Evolutionary conservation across 2,113 vertebrate species (phyloP), one percentile per base, ranked within the genome.

Genomic region (Elephantulus edwardii): DNA sequence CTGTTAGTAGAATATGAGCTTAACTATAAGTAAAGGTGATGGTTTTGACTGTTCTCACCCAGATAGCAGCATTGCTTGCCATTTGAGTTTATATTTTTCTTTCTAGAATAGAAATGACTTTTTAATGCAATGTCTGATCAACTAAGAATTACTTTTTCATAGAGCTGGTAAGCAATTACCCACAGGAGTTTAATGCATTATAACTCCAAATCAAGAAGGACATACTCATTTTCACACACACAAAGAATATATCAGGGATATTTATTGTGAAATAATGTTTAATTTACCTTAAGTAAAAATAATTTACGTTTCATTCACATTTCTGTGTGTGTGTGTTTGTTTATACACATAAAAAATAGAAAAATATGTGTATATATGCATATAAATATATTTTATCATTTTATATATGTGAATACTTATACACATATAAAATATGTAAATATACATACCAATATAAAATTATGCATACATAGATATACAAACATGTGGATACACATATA

Each of bases 131-230:
- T 56, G 80, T 88, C 50, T 86, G 80, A 83, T 83, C 44, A 38
- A 17, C 52, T 88, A 8, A 90, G 83, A 92, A 93, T 8, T 48
- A 83, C 10, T 86, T 30, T 86, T 91, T 93, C 62, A 88, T 89
- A 72, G 5, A 74, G 28, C 86, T 30, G 9, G 44, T 68, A 81
- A 66, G 60, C 38, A 72, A 81, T 72, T 83, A 89, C 42, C 8
- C 89, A 88, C 66, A 95, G n/a, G 70, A 92, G 91, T 92, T 92
- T 92, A 93, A 87, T 90, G 72, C 4, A 62, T 93, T 81, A 84
- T 60, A 90, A 81, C 7, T 81, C n/a, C 38, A 88, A 93, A 86
- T 89, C 30, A n/a, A 88, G 68, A 88, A 50, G 64, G 91, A 86
- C 72, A 78, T 77, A 50, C 35, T 95, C 60, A 88, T 90, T 90